A percentile compares a stretch with the other conserved stretches of the same genome.
Conservation (phyloP, 2,888 invertebrate species). For the Lysandra coridon region DNA sequence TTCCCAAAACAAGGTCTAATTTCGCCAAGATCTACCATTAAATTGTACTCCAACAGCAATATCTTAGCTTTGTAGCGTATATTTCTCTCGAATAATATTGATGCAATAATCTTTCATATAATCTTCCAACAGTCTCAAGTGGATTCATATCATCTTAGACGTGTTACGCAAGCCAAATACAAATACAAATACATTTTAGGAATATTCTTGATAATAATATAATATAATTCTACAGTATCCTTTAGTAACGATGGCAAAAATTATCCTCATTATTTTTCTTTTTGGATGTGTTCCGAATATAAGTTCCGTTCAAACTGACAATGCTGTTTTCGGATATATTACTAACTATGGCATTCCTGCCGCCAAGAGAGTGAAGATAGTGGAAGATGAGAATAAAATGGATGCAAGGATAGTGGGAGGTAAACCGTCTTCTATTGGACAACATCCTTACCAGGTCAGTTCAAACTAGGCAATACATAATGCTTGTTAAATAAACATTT, state of each 20-base stretch:
- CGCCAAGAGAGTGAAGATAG: constrained; percentile 49
- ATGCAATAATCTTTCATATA: constrained; percentile 29
- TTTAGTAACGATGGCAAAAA: not conserved
- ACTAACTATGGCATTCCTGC: constrained; percentile 48
- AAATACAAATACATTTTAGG: constrained; percentile 6
- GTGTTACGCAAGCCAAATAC: constrained; percentile 19
- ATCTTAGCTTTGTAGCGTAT: not conserved
- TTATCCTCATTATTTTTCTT: not conserved
- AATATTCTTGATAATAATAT: not conserved
- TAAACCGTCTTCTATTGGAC: constrained; percentile 45
- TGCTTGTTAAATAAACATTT: too few relatives aligned
- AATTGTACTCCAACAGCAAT: not conserved
- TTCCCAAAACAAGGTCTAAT: not conserved
- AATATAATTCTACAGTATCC: not conserved
- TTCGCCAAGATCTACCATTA: not conserved
- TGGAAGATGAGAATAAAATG: constrained; percentile 46
- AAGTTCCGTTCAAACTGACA: not conserved
- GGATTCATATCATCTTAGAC: constrained; percentile 24
- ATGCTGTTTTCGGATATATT: constrained; percentile 51
- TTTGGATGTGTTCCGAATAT: not conserved
- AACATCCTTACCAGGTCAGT: constrained; percentile 50
- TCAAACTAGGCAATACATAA: not conserved
- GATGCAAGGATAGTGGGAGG: constrained; percentile 51
- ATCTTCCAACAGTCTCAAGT: constrained; percentile 26
- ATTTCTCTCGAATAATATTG: constrained; percentile 19